A percentile compares a stretch with the other conserved stretches of the same genome.
Conservation (phyloP, 2,888 invertebrate genomes). For the Melanotus villosus region DNA sequence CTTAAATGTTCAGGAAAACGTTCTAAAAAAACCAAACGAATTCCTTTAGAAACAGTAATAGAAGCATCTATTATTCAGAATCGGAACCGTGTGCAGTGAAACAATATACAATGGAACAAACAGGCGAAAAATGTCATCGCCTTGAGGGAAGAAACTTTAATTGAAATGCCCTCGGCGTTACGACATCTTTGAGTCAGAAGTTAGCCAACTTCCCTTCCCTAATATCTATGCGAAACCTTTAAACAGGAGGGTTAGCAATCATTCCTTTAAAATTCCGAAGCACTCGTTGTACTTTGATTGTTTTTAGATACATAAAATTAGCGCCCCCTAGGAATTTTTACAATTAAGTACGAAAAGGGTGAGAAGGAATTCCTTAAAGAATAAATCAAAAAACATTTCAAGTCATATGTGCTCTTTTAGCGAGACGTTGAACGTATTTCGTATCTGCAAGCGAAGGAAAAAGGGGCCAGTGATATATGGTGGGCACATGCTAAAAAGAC, state of each 20-base stretch:
- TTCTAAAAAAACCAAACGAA: not conserved
- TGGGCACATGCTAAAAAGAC: slow-evolving; percentile 53
- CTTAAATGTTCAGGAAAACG: too few relatives aligned
- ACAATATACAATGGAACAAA: slow-evolving; percentile 50
- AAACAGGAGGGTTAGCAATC: slow-evolving; percentile 37
- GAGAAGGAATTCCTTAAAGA: slow-evolving; percentile 7
- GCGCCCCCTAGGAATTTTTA: too few relatives aligned
- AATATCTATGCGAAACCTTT: slow-evolving; percentile 41
- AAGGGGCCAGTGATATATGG: slow-evolving; percentile 47
- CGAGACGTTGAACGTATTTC: slow-evolving; percentile 39
- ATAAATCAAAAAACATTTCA: slow-evolving; percentile 36
- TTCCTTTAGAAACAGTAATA: not conserved
- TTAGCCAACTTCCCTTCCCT: slow-evolving; percentile 46
- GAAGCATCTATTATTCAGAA: slow-evolving; percentile 23
- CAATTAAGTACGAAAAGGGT: slow-evolving; percentile 13
- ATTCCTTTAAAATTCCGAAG: slow-evolving; percentile 4
- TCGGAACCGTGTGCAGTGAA: slow-evolving; percentile 26
- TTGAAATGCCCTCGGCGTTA: slow-evolving; percentile 62
- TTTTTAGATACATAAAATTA: not conserved
- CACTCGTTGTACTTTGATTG: not conserved
- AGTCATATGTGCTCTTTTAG: slow-evolving; percentile 38
- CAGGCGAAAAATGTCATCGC: slow-evolving; percentile 58
- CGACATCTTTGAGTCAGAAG: slow-evolving; percentile 60
- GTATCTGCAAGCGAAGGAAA: slow-evolving; percentile 43
- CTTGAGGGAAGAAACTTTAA: slow-evolving; percentile 60